Conservation (phyloP, 2,888 invertebrate genomes). For the Callosobruchus maculatus region DNA sequence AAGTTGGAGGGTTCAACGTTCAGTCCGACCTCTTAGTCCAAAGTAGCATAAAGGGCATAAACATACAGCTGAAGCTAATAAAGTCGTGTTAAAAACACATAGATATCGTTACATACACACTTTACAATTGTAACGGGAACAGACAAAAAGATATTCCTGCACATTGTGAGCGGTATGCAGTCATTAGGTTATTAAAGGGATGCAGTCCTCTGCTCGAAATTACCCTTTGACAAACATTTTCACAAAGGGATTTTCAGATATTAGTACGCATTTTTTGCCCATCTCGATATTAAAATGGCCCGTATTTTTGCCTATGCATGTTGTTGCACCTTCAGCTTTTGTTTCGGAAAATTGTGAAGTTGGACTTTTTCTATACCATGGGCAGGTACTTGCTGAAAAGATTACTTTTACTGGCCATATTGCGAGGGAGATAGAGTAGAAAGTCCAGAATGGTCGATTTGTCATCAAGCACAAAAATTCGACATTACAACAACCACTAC, state of each 20-base stretch:
- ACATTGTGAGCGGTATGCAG: not conserved
- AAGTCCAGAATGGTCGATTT: no score
- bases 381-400: no score
- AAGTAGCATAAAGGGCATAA: no score
- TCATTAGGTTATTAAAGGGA: not conserved
- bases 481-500: no score
- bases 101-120: not conserved
- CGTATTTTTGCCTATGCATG: not conserved
- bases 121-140: not conserved
- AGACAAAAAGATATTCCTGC: not conserved
- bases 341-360: not conserved
- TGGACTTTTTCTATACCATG: not conserved
- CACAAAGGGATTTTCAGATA: not conserved
- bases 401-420: no score
- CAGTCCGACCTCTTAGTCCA: no score
- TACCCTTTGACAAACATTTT: not conserved
- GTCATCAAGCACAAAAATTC: no score
- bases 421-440: no score
- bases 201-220: not conserved
- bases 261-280: conserved; percentile 1
- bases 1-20: no score
- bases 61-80: no score
- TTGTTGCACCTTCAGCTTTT: not conserved
- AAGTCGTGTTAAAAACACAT: no score
- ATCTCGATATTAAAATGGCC: conserved; percentile 9